Base-by-base conservation (phyloP, 64 coral and sea anemone genomes). In the Anthopleura sola region DNA sequence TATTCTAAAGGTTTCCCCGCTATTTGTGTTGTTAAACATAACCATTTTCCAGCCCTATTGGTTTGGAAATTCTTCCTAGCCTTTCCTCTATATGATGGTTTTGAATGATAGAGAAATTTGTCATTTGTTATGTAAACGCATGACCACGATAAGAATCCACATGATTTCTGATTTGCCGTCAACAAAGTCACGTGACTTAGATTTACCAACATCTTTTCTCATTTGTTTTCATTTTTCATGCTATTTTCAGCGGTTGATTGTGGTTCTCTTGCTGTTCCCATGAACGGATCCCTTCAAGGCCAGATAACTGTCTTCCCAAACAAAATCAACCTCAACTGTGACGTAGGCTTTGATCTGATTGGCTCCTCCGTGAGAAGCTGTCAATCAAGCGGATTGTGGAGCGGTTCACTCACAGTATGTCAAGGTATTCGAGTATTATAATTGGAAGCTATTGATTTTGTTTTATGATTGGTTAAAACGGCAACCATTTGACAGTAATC, bases 211-310 rank as follows among this genome's bases (percentile, higher is more conserved):
- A 56, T 3, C 5, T 19, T 62, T 26, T 3, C 24, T 19, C 60
- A 28, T 3, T 24, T 31, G 20, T 39, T 76, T 18, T 23, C 2
- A 34, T 56, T 66, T n/a, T 3, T 44, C 31, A 20, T 37, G 1
- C 6, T 49, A 34, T 48, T 26, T 77, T 75, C 81, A 90, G 88
- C 88, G 26, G 82, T 83, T 24, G 88, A 90, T 36, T 92, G 85
- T 82, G 85, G 90, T 87, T 34, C 48, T 29, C 85, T 92, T 26
- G 19, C 32, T 19, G 37, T 55, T 32, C 90, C 90, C 5, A 19
- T 77, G 24, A 87, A 87, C n/a, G 90, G 90, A 47, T 83, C 85
- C 50, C 36, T 75, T 6, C 21, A 66, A 81, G 90, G 90, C 19
- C 16, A 20, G 15, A 37, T 74, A 12, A 92, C 90, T 37, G 80